These are phyloP conservation scores for Tragulus kanchil DNA, from an alignment of 2,113 vertebrate genomes.

Conservation along the genomic window DNA sequence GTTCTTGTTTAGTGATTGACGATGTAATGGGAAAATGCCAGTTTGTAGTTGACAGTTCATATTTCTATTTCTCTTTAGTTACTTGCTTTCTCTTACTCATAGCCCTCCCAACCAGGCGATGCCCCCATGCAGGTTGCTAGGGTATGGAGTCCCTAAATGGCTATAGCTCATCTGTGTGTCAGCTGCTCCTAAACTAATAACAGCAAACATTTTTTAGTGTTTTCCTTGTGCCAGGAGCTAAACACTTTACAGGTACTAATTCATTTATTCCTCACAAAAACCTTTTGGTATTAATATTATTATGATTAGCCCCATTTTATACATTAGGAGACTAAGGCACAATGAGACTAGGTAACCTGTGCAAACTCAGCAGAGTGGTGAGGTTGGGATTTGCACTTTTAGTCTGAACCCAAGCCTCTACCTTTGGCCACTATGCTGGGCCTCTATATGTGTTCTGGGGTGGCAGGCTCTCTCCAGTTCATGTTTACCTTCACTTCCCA, in stretches of 20 bases:
- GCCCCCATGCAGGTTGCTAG: neutral
- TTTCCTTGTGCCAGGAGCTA: neutral
- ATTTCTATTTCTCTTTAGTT: neutral
- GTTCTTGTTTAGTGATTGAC: no score
- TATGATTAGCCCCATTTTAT: neutral
- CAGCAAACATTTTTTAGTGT: neutral
- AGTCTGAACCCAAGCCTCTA: neutral
- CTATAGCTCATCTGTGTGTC: neutral
- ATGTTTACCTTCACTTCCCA: neutral
- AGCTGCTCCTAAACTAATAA: neutral
- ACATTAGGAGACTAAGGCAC: neutral
- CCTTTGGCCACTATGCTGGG: rapidly evolving
- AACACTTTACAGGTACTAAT: neutral
- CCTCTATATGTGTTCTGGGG: neutral
- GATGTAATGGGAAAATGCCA: no score
- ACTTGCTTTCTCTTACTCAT: neutral
- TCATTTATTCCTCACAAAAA: neutral
- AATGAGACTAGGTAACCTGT: neutral
- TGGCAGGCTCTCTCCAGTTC: neutral
- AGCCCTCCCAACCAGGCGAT: conserved; percentile 29
- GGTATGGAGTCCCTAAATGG: neutral
- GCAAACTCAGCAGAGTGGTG: neutral
- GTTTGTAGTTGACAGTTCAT: no score
- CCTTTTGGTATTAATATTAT: neutral
- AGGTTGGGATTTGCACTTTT: neutral